A percentile compares a stretch with the other conserved stretches of the same genome.
Evolutionary conservation across 2,797 vertebrate species (phyloP).

Genomic region (Scolopax rusticola): DNA sequence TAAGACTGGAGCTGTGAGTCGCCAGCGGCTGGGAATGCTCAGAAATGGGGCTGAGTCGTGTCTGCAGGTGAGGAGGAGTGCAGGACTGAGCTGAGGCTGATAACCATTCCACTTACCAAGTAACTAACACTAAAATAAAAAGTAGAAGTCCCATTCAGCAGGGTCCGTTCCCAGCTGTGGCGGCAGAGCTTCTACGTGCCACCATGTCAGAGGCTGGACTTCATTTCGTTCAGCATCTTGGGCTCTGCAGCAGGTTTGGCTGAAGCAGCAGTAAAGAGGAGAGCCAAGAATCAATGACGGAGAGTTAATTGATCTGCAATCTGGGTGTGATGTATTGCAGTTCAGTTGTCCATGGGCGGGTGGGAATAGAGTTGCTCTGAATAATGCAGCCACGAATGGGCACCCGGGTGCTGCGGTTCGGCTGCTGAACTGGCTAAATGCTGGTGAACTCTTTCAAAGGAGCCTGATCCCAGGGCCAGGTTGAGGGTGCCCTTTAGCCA

Average conservation of each 20-base stretch:
- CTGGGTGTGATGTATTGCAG: neutral
- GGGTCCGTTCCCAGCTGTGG: neutral
- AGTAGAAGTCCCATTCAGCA: neutral
- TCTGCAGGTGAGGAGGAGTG: neutral
- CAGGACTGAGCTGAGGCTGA: neutral
- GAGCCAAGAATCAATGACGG: slow-evolving; percentile 28
- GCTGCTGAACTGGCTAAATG: neutral
- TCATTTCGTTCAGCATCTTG: neutral
- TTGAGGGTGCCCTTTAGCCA: neutral
- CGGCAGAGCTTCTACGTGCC: rapidly evolving
- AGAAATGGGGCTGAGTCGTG: neutral
- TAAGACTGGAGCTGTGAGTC: neutral
- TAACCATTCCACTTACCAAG: neutral
- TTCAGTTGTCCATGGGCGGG: neutral
- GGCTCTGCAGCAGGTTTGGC: slow-evolving; percentile 2
- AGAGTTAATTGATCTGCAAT: slow-evolving; percentile 42
- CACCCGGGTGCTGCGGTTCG: neutral
- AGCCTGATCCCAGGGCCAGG: neutral
- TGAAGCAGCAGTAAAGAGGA: slow-evolving; percentile 16
- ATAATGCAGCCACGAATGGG: rapidly evolving
- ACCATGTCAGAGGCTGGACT: neutral
- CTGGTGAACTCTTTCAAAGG: neutral
- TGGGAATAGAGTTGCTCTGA: neutral
- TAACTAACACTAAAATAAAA: neutral
- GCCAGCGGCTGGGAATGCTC: neutral